These are phyloP conservation scores for Oryctes rhinoceros DNA, from an alignment of 1,140 invertebrate species.

Conservation along the genomic window DNA sequence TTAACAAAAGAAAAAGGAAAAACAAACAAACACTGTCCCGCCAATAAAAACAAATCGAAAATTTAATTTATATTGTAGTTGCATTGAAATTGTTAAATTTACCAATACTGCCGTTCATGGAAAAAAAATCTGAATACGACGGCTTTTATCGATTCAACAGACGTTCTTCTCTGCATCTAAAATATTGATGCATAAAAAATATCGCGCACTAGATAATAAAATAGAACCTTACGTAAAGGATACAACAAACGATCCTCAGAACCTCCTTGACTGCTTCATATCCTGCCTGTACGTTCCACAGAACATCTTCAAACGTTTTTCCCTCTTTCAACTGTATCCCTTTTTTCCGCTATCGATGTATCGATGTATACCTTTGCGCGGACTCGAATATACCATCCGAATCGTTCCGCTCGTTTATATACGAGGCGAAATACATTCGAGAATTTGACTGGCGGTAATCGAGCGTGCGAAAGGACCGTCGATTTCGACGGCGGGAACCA, in stretches of 20 bases:
- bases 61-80: no score
- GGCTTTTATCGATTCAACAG: no score
- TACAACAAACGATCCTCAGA: background rate
- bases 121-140: background rate
- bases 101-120: background rate
- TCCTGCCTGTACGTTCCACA: background rate
- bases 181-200: no score
- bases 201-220: no score
- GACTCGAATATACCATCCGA: background rate
- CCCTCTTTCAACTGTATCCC: background rate
- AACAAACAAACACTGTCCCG: no score
- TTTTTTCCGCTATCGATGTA: background rate
- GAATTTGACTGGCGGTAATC: slow-evolving; percentile 1
- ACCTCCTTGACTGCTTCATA: background rate
- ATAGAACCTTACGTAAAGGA: no score
- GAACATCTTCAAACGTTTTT: background rate
- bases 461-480: slow-evolving; percentile 7
- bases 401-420: background rate
- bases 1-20: no score
- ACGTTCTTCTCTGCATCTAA: no score
- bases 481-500: background rate
- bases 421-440: background rate
- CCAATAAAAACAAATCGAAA: no score
- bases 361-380: background rate
- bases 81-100: no score